These are phyloP conservation scores for Oophaga sylvatica DNA, from an alignment of 2,797 vertebrate genomes.

Conservation along the genomic window DNA sequence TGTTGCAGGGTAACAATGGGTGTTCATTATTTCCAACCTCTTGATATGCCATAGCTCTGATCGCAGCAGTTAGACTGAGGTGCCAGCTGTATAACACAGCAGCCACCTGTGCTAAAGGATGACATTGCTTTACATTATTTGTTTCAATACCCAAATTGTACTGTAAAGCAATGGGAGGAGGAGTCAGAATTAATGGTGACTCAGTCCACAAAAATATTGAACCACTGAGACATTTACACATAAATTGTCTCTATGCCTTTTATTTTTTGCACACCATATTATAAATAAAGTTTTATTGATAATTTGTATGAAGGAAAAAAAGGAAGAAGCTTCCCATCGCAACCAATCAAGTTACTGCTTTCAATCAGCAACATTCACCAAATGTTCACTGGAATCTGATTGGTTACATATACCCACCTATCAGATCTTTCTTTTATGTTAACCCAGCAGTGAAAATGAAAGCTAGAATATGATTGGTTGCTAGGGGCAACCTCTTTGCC, in stretches of 20 bases:
- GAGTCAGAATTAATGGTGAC: neutral
- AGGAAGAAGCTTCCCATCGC: neutral
- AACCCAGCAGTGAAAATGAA: neutral
- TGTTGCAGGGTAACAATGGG: too few relatives aligned
- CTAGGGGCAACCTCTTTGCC: neutral
- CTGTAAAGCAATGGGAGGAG: too few relatives aligned
- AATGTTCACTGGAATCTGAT: neutral
- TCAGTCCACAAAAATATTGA: neutral
- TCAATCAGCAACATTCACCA: neutral
- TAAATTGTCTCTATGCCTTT: neutral
- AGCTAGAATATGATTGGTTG: neutral
- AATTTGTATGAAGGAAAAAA: neutral
- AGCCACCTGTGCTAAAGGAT: too few relatives aligned
- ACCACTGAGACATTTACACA: neutral
- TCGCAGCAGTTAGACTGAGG: too few relatives aligned
- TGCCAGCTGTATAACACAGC: too few relatives aligned
- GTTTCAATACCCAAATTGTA: too few relatives aligned
- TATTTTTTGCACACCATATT: neutral
- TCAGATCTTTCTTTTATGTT: neutral
- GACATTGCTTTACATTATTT: too few relatives aligned
- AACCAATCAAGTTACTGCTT: neutral
- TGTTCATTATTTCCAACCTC: too few relatives aligned
- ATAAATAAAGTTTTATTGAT: neutral
- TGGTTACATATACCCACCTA: neutral
- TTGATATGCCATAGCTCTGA: too few relatives aligned